Percentiles rank a stretch among this genome's conserved stretches.
Conservation (phyloP, 2,888 invertebrate genomes). For the Drosophila cognata region DNA sequence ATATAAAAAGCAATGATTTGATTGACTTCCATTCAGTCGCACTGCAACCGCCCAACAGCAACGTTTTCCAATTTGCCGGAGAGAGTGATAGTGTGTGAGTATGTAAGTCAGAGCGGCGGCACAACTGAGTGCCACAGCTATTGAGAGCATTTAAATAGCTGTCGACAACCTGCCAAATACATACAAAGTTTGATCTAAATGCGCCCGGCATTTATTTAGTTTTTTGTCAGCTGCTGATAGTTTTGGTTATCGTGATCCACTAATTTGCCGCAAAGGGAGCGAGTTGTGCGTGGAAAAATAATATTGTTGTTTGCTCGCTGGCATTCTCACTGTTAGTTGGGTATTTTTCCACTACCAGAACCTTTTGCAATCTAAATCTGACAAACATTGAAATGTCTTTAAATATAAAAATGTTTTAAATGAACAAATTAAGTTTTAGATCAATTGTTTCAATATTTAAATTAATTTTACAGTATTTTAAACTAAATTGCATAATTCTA, state of each 20-base stretch:
- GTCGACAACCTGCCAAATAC: slow-evolving; percentile 3
- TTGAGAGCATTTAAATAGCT: slow-evolving; percentile 6
- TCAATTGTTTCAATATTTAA: rapidly evolving
- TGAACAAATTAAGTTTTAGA: background rate
- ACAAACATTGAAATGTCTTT: background rate
- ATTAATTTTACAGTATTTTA: background rate
- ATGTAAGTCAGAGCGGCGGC: slow-evolving; percentile 5
- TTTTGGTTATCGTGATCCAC: background rate
- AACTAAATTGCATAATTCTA: background rate
- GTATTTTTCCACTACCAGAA: slow-evolving; percentile 15
- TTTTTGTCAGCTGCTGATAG: background rate
- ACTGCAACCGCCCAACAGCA: slow-evolving; percentile 33
- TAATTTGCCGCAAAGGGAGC: slow-evolving; percentile 5
- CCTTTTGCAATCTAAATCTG: background rate
- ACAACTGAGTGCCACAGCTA: background rate
- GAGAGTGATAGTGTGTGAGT: slow-evolving; percentile 19
- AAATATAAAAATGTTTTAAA: background rate
- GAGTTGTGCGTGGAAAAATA: background rate
- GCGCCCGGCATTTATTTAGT: background rate
- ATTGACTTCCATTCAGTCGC: slow-evolving; percentile 43
- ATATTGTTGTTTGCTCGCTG: background rate
- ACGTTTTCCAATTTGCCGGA: slow-evolving; percentile 18
- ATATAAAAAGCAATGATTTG: slow-evolving; percentile 46
- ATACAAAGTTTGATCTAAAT: slow-evolving; percentile 6
- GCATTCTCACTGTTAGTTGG: slow-evolving; percentile 10